Base-by-base conservation (phyloP, 2,888 invertebrate species). In the Atrina japonica region DNA sequence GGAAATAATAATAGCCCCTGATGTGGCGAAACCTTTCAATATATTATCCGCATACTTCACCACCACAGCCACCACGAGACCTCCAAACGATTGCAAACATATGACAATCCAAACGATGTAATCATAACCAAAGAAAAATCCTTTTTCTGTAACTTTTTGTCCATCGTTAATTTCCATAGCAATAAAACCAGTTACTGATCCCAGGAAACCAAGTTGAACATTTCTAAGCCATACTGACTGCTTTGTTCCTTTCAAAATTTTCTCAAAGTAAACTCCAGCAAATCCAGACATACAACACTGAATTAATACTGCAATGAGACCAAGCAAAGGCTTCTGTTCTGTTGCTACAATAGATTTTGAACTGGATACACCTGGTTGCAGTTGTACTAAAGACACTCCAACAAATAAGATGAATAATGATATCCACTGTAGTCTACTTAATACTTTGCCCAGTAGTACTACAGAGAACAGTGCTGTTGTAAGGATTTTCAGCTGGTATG, bases 11-110 rank as follows among this genome's bases (percentile, higher is more conserved):
- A 99, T 99, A 6, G 99, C 97, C 65, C 98, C 93, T 0, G 99
- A 99, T 0, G 99, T 99, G 47, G 99, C 98, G 73, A 88, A 88
- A 25, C 99, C 99, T 92, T 93, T 99, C 7, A 99, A 92, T 87
- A 99, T 99, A 91, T 99, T 99, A 91, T 99, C 99, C 0, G 99
- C 99, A 91, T 99, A 99, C 92, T 99, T 99, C 30, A 99, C 98
- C 1, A 99, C 99, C 79, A 99, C 95, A 0, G 99, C 99, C 7
- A 99, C 99, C 64, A 99, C 94, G 1, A 99, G 93, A 5, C 99
- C 99, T 0, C 99, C 99, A 18, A 96, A 94, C 0, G 98, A 98
- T 92, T 99, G 98, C 58, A 89, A 91, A 25, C 96, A 88, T 3
- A 99, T 94, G 66, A 98, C 93, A 87, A 97, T 86, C 91, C 92